Evolutionary conservation across 2,888 invertebrate species (phyloP).

Genomic region (Trichacis sp.): DNA sequence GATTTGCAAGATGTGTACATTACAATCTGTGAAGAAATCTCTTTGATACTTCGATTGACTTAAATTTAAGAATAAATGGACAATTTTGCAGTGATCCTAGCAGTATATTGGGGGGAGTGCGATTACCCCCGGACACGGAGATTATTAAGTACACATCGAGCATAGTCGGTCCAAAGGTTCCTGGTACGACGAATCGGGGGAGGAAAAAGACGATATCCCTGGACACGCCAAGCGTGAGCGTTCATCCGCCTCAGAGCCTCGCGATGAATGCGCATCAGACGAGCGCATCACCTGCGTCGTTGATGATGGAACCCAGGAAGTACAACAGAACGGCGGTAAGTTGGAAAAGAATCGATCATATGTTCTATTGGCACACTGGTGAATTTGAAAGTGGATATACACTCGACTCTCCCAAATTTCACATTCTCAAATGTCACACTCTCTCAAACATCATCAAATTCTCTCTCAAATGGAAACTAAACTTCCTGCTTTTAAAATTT

Average conservation of each 20-base stretch:
- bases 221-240: constrained; percentile 78
- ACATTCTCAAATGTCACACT: no score
- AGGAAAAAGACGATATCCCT: constrained; percentile 90
- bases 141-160: constrained; percentile 92
- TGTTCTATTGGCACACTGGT: no score
- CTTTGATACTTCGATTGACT: no score
- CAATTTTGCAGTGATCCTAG: constrained; percentile 77
- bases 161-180: constrained; percentile 86
- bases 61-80: no score
- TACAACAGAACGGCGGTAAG: constrained; percentile 37
- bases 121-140: constrained; percentile 89
- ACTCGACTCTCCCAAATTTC: no score
- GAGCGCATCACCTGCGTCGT: constrained; percentile 53
- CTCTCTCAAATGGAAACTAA: no score
- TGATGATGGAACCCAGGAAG: constrained; percentile 68
- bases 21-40: no score
- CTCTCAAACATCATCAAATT: no score
- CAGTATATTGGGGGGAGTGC: constrained; percentile 85
- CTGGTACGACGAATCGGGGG: constrained; percentile 86
- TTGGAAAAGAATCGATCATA: no score
- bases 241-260: constrained; percentile 70
- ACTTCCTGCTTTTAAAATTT: no score
- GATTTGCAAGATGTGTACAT: no score
- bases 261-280: constrained; percentile 60
- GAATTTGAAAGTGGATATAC: no score